These are phyloP conservation scores for Bombycilla garrulus DNA, from an alignment of 2,113 vertebrate genomes.

Conservation along the genomic window DNA sequence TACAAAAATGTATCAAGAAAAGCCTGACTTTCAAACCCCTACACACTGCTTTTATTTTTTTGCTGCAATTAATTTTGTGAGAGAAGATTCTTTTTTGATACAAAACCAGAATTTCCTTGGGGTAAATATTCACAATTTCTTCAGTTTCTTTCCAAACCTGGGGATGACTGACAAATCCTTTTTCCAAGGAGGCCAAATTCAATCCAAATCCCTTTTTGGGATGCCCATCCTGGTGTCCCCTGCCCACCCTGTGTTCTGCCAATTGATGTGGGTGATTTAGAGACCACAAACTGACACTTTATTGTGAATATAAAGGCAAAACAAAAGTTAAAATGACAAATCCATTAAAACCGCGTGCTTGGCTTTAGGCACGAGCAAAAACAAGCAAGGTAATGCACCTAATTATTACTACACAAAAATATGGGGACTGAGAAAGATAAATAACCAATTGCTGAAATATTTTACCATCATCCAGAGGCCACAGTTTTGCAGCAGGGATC, in stretches of 20 bases:
- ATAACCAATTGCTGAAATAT: not conserved
- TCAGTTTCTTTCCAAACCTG: conserved; percentile 36
- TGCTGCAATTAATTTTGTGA: not conserved
- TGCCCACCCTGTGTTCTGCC: not conserved
- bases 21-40: not conserved
- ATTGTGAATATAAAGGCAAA: not conserved
- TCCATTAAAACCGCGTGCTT: accelerated
- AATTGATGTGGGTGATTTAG: not conserved
- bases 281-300: not conserved
- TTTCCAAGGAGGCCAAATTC: not conserved
- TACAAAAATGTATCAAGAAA: not conserved
- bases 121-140: not conserved
- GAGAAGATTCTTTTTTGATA: not conserved
- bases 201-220: not conserved
- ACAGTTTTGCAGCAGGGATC: too few species aligned
- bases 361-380: not conserved
- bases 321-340: not conserved
- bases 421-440: not conserved
- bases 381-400: not conserved
- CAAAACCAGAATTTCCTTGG: not conserved
- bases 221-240: not conserved
- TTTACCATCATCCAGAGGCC: not conserved
- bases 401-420: accelerated
- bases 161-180: conserved; percentile 63
- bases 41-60: not conserved